A percentile compares a stretch with the other conserved stretches of the same genome.
Evolutionary conservation across 2,113 vertebrate species (phyloP).

Genomic region (Hypomesus transpacificus): DNA sequence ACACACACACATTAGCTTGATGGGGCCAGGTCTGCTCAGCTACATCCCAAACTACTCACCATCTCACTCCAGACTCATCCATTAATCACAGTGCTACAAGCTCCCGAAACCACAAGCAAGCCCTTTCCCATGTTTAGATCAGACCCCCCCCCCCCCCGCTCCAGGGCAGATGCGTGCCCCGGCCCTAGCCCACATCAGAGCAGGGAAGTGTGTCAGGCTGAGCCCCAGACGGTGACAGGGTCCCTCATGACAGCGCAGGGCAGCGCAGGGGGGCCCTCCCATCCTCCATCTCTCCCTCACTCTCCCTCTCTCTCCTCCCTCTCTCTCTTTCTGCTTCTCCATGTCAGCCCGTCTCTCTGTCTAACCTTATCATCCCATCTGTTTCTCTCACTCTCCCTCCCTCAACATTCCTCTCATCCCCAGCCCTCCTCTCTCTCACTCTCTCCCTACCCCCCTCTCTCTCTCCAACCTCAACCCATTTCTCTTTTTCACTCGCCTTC

Average conservation of each 20-base stretch:
- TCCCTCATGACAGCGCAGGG: slow-evolving; percentile 41
- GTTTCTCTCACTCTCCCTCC: slow-evolving; percentile 2
- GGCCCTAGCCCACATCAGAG: slow-evolving; percentile 48
- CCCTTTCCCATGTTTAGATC: neutral
- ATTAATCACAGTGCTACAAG: neutral
- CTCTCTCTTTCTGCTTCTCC: too few relatives aligned
- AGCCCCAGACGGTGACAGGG: slow-evolving; percentile 47
- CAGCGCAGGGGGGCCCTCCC: slow-evolving; percentile 16
- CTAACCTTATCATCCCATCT: neutral
- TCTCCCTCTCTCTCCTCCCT: neutral
- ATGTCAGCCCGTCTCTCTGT: too few relatives aligned
- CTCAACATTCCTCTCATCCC: neutral
- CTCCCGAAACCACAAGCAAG: neutral
- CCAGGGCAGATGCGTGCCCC: neutral
- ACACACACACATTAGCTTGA: too few relatives aligned
- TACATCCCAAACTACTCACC: neutral
- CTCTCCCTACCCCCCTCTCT: slow-evolving; percentile 17
- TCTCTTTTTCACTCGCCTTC: neutral
- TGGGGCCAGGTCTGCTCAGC: too few relatives aligned
- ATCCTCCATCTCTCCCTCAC: slow-evolving; percentile 13
- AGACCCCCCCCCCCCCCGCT: neutral
- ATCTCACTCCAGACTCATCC: neutral
- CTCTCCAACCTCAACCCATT: slow-evolving; percentile 4
- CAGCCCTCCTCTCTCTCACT: neutral
- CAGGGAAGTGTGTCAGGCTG: slow-evolving; percentile 60